Evolutionary conservation across 2,888 invertebrate genomes (phyloP).

Genomic region (Pterostichus madidus): DNA sequence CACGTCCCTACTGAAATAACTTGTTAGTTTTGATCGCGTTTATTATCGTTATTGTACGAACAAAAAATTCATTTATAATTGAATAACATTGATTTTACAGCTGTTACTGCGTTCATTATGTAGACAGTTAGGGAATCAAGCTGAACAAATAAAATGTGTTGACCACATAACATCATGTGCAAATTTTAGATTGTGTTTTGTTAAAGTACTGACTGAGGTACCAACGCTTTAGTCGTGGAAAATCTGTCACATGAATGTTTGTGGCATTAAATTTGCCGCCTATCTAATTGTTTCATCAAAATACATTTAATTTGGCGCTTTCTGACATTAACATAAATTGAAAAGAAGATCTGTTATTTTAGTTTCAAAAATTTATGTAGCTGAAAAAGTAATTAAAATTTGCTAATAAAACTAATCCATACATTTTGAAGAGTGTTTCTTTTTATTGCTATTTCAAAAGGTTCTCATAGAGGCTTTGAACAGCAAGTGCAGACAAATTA

Average conservation of each 20-base stretch:
- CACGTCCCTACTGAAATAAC: constrained; percentile 10
- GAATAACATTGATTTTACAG: too few relatives aligned
- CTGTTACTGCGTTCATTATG: too few relatives aligned
- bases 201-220: not conserved
- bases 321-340: constrained; percentile 27
- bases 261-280: not conserved
- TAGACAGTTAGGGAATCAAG: not conserved
- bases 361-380: too few relatives aligned
- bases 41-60: constrained; percentile 19
- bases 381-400: constrained; percentile 36
- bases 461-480: constrained; percentile 12
- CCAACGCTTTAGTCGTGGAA: too few relatives aligned
- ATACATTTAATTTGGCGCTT: constrained; percentile 5
- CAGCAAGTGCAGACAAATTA: constrained; percentile 13
- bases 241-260: constrained; percentile 13
- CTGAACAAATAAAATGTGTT: constrained; percentile 9
- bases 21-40: constrained; percentile 15
- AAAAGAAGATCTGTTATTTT: constrained; percentile 17
- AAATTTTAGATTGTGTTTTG: constrained; percentile 16
- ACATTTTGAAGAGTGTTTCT: constrained; percentile 27
- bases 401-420: constrained; percentile 31
- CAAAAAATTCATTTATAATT: not conserved
- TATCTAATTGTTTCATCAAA: constrained; percentile 44
- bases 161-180: constrained; percentile 8
- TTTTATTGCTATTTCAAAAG: constrained; percentile 28